Percentiles rank a stretch among this genome's conserved stretches.
phyloP scores from a whole-genome alignment of 2,113 vertebrate genomes.

The Nestor notabilis region DNA sequence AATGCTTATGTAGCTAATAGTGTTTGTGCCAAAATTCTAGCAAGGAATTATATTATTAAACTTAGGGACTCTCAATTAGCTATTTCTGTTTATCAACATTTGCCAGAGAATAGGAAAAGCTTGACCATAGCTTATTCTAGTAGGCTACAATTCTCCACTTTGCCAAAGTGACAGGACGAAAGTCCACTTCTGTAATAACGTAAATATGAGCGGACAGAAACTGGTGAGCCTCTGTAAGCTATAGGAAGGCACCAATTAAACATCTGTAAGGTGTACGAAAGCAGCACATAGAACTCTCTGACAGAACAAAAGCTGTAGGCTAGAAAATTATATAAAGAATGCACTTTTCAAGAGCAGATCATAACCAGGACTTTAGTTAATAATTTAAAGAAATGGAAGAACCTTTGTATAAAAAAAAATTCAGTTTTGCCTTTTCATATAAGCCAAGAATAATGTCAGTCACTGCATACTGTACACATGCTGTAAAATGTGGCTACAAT shows the following conservation, averaged over 20 bases:
- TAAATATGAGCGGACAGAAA: neutral
- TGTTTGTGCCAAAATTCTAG: neutral
- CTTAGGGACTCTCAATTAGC: neutral
- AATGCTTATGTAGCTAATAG: neutral
- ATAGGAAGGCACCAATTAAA: neutral
- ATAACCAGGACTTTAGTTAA: neutral
- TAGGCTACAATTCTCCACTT: neutral
- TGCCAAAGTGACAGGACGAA: rapidly evolving
- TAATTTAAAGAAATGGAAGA: neutral
- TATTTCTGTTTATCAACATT: neutral
- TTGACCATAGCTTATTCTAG: neutral
- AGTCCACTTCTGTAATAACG: neutral
- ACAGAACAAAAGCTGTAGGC: neutral
- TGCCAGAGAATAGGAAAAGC: neutral
- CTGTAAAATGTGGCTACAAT: neutral
- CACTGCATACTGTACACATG: neutral
- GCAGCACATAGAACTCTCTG: neutral
- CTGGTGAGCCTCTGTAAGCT: neutral
- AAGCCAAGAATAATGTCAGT: neutral
- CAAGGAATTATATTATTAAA: neutral
- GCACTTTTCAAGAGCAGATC: neutral
- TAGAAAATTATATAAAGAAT: neutral
- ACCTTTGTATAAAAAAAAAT: neutral
- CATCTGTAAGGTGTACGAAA: neutral
- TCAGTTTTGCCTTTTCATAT: neutral